Evolutionary conservation across 2,888 invertebrate genomes (phyloP).

Genomic region (Panorpa germanica): DNA sequence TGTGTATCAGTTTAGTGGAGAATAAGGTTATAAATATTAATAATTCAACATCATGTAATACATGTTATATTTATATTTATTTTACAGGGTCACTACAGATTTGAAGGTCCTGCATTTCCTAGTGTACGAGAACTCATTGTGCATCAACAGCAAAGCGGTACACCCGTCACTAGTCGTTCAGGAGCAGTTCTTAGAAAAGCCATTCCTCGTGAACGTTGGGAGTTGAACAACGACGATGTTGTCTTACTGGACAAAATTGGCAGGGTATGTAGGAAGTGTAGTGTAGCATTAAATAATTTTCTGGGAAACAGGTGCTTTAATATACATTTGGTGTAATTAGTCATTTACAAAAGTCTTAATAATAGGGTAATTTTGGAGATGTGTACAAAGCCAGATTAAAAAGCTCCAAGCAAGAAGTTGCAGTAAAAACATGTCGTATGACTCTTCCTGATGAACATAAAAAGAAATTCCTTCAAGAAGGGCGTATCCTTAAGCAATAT

Average conservation of each 20-base stretch:
- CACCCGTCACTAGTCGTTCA: slow-evolving; percentile 81
- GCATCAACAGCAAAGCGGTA: slow-evolving; percentile 70
- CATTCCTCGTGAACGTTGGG: slow-evolving; percentile 83
- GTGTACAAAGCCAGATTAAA: slow-evolving; percentile 83
- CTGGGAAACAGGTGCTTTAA: slow-evolving; percentile 4
- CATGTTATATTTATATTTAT: slow-evolving; percentile 9
- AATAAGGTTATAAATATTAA: not conserved
- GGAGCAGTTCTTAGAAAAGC: slow-evolving; percentile 76
- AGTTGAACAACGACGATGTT: slow-evolving; percentile 89
- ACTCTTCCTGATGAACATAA: slow-evolving; percentile 88
- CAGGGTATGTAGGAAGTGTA: slow-evolving; percentile 60
- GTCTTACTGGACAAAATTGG: slow-evolving; percentile 84
- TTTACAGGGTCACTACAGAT: slow-evolving; percentile 70
- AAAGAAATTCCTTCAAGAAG: slow-evolving; percentile 87
- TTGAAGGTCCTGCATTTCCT: slow-evolving; percentile 86
- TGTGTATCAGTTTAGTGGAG: too few species aligned
- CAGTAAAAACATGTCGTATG: slow-evolving; percentile 89
- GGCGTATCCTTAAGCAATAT: slow-evolving; percentile 88
- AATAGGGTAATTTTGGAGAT: slow-evolving; percentile 92
- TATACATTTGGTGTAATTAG: slow-evolving; percentile 2
- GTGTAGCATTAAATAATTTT: too few species aligned
- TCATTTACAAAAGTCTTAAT: slow-evolving; percentile 8
- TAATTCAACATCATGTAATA: slow-evolving; percentile 5
- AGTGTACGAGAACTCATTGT: slow-evolving; percentile 82
- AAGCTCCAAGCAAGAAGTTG: slow-evolving; percentile 70